Evolutionary conservation across 2,113 vertebrate species (phyloP).

Genomic region (Hippocampus zosterae): DNA sequence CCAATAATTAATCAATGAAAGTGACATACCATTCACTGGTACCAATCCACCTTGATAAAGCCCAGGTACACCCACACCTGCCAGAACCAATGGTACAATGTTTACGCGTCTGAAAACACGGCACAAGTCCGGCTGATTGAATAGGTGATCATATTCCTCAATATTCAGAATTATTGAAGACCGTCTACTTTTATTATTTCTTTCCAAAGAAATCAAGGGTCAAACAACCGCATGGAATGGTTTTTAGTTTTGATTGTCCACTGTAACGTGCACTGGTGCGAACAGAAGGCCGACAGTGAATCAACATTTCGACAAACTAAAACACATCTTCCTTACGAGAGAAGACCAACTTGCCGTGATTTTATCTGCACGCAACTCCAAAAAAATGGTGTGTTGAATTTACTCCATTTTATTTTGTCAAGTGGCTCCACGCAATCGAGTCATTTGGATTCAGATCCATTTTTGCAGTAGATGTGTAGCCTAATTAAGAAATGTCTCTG

Average conservation of each 20-base stretch:
- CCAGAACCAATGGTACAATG: constrained; percentile 20
- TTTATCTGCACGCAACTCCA: neutral
- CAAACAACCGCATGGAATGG: neutral
- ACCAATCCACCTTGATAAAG: constrained; percentile 72
- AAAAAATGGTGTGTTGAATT: too few relatives aligned
- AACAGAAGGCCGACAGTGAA: neutral
- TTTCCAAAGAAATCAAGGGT: neutral
- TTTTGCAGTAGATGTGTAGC: too few relatives aligned
- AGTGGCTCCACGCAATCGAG: too few relatives aligned
- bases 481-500: too few relatives aligned
- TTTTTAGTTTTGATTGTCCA: neutral
- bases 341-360: neutral
- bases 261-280: neutral
- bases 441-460: too few relatives aligned
- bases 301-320: too few relatives aligned
- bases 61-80: constrained; percentile 74
- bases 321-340: neutral
- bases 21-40: constrained; percentile 66
- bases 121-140: neutral
- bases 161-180: neutral
- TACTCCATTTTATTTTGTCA: too few relatives aligned
- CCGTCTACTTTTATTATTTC: neutral
- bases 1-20: constrained; percentile 9
- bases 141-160: neutral
- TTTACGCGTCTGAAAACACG: neutral